These are phyloP conservation scores for Lucinisca nassula DNA, from an alignment of 2,888 invertebrate species.

Conservation along the genomic window DNA sequence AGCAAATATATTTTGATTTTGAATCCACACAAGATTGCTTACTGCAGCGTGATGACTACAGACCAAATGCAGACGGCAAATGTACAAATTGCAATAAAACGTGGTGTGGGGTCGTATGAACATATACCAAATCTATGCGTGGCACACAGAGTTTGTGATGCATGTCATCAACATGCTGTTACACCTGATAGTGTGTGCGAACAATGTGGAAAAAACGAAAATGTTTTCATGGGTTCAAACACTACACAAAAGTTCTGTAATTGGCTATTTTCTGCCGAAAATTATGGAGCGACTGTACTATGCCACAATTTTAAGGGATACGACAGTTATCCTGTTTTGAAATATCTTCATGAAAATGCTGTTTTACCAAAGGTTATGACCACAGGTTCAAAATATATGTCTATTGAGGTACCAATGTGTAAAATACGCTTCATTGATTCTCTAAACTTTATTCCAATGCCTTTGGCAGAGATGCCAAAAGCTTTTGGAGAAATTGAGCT, in stretches of 20 bases:
- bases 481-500: slow-evolving; percentile 57
- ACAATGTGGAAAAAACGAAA: slow-evolving; percentile 40
- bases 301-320: slow-evolving; percentile 15
- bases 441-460: slow-evolving; percentile 57
- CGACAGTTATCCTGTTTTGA: neutral
- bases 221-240: slow-evolving; percentile 10
- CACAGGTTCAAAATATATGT: slow-evolving; percentile 7
- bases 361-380: slow-evolving; percentile 12
- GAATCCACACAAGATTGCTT: slow-evolving; percentile 49
- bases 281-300: slow-evolving; percentile 24
- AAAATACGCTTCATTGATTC: slow-evolving; percentile 24
- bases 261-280: slow-evolving; percentile 49
- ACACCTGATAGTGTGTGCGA: too few species aligned
- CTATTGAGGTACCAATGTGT: slow-evolving; percentile 14
- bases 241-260: slow-evolving; percentile 43
- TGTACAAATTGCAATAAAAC: slow-evolving; percentile 54
- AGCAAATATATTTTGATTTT: too few species aligned
- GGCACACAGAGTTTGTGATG: slow-evolving; percentile 52
- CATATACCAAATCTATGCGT: slow-evolving; percentile 62
- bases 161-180: too few species aligned
- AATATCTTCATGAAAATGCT: neutral
- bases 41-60: slow-evolving; percentile 45
- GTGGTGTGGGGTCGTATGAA: slow-evolving; percentile 42
- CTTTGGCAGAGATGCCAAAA: slow-evolving; percentile 52
- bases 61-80: slow-evolving; percentile 23